Evolutionary conservation across 2,113 vertebrate genomes (phyloP).

Genomic region (Puma concolor): DNA sequence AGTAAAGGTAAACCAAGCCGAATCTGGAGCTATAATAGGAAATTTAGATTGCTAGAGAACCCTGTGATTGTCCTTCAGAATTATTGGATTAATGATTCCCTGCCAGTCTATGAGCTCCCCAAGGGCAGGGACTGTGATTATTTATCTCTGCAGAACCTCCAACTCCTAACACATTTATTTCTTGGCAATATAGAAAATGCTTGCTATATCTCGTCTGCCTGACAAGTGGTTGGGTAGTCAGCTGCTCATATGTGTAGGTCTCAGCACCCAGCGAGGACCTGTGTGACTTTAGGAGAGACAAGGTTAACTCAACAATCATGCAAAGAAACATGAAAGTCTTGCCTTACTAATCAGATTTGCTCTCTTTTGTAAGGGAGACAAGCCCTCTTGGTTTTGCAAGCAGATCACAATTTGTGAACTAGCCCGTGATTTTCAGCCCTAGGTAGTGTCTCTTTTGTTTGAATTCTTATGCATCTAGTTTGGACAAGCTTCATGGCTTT

Average conservation of each 20-base stretch:
- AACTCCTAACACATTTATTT: not conserved
- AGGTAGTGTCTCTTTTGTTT: not conserved
- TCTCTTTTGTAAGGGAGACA: not conserved
- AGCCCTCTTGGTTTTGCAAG: not conserved
- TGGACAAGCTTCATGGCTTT: not conserved
- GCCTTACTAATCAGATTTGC: not conserved
- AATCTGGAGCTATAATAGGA: not conserved
- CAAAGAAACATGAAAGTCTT: not conserved
- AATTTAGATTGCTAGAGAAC: not conserved
- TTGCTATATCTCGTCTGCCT: not conserved
- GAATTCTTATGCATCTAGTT: not conserved
- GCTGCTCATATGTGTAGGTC: not conserved
- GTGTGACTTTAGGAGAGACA: not conserved
- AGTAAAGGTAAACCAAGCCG: not conserved
- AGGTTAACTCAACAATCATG: not conserved
- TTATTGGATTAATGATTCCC: not conserved
- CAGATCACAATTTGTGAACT: not conserved
- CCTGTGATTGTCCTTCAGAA: not conserved
- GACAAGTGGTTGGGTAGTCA: not conserved
- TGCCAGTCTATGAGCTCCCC: not conserved
- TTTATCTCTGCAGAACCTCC: not conserved
- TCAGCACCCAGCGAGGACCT: not conserved
- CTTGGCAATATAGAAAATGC: not conserved
- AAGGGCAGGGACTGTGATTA: not conserved
- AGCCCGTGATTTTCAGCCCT: not conserved